These are phyloP conservation scores for Phortica variegata DNA, from an alignment of 1,140 invertebrate genomes.

Conservation along the genomic window DNA sequence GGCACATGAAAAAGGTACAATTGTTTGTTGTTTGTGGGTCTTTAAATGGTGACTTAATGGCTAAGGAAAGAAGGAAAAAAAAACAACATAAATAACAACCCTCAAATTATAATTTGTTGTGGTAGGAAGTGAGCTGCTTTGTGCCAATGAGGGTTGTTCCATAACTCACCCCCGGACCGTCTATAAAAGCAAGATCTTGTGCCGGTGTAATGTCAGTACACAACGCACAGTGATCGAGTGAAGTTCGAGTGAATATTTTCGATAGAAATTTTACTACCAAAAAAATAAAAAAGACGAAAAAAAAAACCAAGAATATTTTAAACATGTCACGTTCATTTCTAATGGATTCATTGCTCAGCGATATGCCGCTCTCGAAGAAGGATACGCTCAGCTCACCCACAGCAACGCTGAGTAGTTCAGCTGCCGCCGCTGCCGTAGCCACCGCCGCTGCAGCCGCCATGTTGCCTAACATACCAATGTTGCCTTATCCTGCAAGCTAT, in stretches of 20 bases:
- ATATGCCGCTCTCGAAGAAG: conserved; percentile 59
- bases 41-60: conserved; percentile 48
- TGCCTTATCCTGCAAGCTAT: conserved; percentile 64
- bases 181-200: conserved; percentile 18
- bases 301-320: background rate
- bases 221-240: conserved; percentile 40
- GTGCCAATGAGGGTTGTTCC: conserved; percentile 10
- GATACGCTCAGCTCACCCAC: conserved; percentile 50
- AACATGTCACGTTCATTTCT: conserved; percentile 74
- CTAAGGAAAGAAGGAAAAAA: conserved; percentile 16
- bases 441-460: conserved; percentile 52
- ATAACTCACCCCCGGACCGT: conserved; percentile 17
- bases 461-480: conserved; percentile 59
- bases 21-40: background rate
- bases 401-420: conserved; percentile 1
- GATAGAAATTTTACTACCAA: background rate
- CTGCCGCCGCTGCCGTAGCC: conserved; percentile 45
- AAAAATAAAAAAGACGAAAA: conserved; percentile 1
- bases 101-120: conserved; percentile 36
- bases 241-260: conserved; percentile 13
- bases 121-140: conserved; percentile 9
- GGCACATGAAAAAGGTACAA: too few species aligned
- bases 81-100: conserved; percentile 40
- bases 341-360: conserved; percentile 72
- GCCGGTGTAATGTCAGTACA: conserved; percentile 43